Evolutionary conservation across 2,797 vertebrate genomes (phyloP).

Genomic region (Myotis planiceps): DNA sequence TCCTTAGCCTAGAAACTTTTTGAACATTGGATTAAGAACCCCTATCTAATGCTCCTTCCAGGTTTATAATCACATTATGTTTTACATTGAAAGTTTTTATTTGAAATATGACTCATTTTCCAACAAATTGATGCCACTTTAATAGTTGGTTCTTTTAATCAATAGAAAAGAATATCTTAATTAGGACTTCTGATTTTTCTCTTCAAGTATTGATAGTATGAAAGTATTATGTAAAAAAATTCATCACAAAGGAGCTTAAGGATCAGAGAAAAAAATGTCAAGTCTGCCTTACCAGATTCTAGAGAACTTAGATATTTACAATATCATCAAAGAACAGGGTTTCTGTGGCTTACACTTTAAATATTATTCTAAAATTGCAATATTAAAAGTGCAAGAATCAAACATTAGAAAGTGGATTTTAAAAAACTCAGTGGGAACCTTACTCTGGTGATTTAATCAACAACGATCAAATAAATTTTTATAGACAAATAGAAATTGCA

Average conservation of each 20-base stretch:
- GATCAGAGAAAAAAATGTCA: neutral
- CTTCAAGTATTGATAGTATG: neutral
- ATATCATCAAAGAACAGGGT: neutral
- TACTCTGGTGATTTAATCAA: neutral
- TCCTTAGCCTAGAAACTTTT: neutral
- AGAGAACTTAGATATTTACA: neutral
- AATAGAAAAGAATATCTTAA: neutral
- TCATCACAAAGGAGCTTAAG: neutral
- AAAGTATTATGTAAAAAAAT: neutral
- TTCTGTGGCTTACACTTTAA: neutral
- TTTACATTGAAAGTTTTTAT: conserved; percentile 25
- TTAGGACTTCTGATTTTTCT: neutral
- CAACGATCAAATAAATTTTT: neutral
- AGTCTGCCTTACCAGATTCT: neutral
- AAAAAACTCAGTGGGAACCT: neutral
- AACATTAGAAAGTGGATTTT: neutral
- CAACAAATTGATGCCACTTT: neutral
- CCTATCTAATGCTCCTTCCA: neutral
- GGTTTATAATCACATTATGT: neutral
- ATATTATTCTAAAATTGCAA: neutral
- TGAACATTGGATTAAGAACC: neutral
- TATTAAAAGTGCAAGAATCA: neutral
- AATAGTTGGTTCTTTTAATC: neutral
- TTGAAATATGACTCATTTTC: neutral
- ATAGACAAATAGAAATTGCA: neutral